Percentiles rank a stretch among this genome's conserved stretches.
These are phyloP conservation scores for Choloepus didactylus DNA, from an alignment of 2,797 vertebrate species.

Conservation along the genomic window DNA sequence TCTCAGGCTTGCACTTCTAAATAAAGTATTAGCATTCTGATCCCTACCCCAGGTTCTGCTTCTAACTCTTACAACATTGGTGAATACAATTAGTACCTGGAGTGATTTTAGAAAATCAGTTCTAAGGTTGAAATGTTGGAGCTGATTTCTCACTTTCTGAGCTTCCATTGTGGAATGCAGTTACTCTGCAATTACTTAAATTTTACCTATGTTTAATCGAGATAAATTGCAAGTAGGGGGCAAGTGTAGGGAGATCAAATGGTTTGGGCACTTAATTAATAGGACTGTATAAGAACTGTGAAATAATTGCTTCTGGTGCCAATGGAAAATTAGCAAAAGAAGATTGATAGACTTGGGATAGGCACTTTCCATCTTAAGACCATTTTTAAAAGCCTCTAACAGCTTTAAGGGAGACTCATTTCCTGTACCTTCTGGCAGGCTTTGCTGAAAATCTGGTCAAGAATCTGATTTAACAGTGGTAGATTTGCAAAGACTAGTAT, in stretches of 20 bases:
- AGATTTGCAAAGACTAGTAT: neutral
- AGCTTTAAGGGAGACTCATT: neutral
- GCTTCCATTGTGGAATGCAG: neutral
- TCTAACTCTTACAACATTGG: neutral
- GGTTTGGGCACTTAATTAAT: neutral
- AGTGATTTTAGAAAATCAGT: neutral
- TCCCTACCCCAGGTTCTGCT: neutral
- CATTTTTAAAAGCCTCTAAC: neutral
- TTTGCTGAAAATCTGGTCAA: neutral
- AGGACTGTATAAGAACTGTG: neutral
- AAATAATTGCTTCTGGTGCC: neutral
- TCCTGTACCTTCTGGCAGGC: neutral
- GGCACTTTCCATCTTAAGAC: neutral
- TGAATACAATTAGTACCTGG: neutral
- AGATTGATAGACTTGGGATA: neutral
- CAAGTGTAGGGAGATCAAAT: neutral
- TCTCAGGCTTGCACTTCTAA: neutral
- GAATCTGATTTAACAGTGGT: neutral
- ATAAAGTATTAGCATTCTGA: neutral
- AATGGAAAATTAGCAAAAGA: neutral
- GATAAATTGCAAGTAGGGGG: neutral
- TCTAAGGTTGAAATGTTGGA: neutral
- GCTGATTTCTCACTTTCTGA: neutral
- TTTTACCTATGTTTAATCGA: neutral
- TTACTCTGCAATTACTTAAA: neutral